These are phyloP conservation scores for Kryptopterus vitreolus DNA, from an alignment of 2,797 vertebrate species.

Conservation along the genomic window DNA sequence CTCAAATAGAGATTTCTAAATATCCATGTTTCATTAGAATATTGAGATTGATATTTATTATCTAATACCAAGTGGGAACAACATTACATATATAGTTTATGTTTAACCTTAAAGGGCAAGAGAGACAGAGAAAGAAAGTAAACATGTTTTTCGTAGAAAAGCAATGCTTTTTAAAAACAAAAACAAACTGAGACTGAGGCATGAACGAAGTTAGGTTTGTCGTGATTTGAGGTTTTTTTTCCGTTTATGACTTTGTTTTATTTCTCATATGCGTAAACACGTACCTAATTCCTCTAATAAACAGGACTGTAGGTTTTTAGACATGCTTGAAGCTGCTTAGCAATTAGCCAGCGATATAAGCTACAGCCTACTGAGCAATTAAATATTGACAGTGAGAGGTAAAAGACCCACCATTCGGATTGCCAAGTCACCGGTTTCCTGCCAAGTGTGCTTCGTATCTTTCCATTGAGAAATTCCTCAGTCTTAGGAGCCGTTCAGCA, in stretches of 20 bases:
- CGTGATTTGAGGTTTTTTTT: neutral
- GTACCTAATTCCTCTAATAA: neutral
- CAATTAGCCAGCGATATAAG: slow-evolving; percentile 17
- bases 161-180: no score
- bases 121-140: neutral
- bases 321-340: slow-evolving; percentile 14
- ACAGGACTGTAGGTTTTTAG: neutral
- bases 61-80: slow-evolving; percentile 2
- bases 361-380: slow-evolving; percentile 24
- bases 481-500: neutral
- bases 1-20: slow-evolving; percentile 13
- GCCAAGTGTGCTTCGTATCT: slow-evolving; percentile 25
- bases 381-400: slow-evolving; percentile 32
- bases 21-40: slow-evolving; percentile 26
- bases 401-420: slow-evolving; percentile 21
- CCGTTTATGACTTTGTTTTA: neutral
- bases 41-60: slow-evolving; percentile 17
- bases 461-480: neutral
- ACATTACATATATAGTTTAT: neutral
- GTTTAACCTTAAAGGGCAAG: neutral
- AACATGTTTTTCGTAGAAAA: neutral
- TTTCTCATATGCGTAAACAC: slow-evolving; percentile 2
- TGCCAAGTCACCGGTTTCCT: slow-evolving; percentile 20
- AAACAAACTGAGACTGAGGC: no score
- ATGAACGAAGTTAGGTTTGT: neutral